These are phyloP conservation scores for Kobus ellipsiprymnus DNA, from an alignment of 2,113 vertebrate genomes.

Conservation along the genomic window DNA sequence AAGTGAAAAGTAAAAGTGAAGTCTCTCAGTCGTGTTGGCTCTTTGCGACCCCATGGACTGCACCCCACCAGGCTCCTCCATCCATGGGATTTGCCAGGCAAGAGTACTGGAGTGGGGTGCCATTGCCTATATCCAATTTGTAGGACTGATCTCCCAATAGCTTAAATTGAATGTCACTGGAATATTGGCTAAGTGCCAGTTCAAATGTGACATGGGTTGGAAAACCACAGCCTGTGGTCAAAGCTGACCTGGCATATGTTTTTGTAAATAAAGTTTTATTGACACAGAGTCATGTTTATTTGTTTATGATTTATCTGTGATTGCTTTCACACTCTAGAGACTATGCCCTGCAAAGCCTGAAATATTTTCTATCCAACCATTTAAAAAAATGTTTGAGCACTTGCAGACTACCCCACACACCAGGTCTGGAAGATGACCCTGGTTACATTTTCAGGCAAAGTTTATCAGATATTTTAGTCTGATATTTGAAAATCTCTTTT, in stretches of 20 bases:
- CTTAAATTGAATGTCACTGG: not conserved
- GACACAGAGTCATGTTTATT: not conserved
- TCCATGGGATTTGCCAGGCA: no score
- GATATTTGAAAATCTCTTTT: not conserved
- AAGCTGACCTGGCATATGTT: not conserved
- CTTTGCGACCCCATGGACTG: no score
- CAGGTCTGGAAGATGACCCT: not conserved
- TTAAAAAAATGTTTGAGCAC: not conserved
- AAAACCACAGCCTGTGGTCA: not conserved
- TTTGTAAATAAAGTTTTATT: constrained; percentile 3
- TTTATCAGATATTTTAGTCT: not conserved
- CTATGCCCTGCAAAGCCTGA: not conserved
- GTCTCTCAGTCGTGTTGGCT: no score
- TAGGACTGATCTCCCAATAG: not conserved
- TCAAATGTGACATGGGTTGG: not conserved
- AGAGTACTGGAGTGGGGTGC: no score
- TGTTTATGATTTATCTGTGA: not conserved
- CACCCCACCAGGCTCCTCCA: no score
- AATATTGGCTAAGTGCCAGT: not conserved
- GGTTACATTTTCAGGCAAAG: not conserved
- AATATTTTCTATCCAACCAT: not conserved
- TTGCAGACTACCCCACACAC: not conserved
- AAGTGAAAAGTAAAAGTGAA: no score
- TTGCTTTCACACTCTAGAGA: not conserved
- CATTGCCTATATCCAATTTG: not conserved